A percentile compares a stretch with the other conserved stretches of the same genome.
Evolutionary conservation across 2,113 vertebrate species (phyloP).

Genomic region (Dryoscopus gambensis): DNA sequence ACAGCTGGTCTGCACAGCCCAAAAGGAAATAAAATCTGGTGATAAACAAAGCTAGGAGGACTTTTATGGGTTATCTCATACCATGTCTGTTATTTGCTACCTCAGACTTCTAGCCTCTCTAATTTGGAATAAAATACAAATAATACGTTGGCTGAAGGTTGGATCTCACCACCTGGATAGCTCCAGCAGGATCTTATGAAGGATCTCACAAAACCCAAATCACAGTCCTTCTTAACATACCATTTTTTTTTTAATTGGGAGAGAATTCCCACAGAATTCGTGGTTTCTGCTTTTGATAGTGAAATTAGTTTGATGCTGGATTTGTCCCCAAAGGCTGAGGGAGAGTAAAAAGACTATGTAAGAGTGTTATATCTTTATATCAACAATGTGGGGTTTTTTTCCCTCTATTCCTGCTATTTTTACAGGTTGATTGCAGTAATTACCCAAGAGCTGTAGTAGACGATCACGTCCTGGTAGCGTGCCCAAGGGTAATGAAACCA

Average conservation of each 20-base stretch:
- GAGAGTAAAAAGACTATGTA: background rate
- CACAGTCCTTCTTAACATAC: background rate
- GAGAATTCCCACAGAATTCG: background rate
- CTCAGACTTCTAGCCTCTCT: background rate
- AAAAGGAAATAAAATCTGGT: background rate
- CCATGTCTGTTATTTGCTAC: background rate
- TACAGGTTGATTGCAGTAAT: background rate
- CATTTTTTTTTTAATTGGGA: background rate
- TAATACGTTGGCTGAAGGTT: background rate
- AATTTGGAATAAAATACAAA: background rate
- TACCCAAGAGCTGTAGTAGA: fast-evolving
- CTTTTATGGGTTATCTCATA: background rate
- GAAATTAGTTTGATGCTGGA: background rate
- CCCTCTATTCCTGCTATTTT: background rate
- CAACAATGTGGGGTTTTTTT: fast-evolving
- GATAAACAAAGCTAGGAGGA: background rate
- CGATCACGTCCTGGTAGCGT: background rate
- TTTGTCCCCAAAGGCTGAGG: background rate
- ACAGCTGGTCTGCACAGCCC: background rate
- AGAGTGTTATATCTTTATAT: background rate
- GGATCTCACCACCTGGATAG: background rate
- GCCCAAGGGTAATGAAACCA: constrained; percentile 6
- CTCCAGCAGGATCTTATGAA: background rate
- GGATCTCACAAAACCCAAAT: background rate
- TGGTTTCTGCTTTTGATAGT: background rate